Evolutionary conservation across 2,888 invertebrate genomes (phyloP).

Genomic region (Lasioglossum vierecki): DNA sequence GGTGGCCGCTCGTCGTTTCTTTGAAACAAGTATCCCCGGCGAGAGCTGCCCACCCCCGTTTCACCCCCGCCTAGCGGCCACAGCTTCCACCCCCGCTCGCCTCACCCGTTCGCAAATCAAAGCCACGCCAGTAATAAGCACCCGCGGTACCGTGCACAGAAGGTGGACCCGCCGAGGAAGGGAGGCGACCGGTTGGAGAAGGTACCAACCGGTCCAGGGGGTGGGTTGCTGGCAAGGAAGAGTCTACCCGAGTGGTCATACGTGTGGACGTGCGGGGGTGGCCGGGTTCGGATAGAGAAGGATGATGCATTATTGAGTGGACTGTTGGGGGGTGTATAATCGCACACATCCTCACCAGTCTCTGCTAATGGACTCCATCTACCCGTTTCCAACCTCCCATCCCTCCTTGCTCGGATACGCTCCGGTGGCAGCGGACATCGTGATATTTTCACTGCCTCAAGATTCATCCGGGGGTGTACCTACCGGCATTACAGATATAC

Average conservation of each 20-base stretch:
- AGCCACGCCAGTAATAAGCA: slow-evolving; percentile 82
- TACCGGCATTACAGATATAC: slow-evolving; percentile 70
- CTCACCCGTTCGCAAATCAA: slow-evolving; percentile 79
- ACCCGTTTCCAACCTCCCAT: slow-evolving; percentile 67
- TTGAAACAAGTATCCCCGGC: slow-evolving; percentile 71
- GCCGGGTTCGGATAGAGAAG: slow-evolving; percentile 71
- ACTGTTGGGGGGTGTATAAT: slow-evolving; percentile 79
- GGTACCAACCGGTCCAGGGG: slow-evolving; percentile 44
- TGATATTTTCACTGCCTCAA: slow-evolving; percentile 79
- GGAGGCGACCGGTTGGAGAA: slow-evolving; percentile 53
- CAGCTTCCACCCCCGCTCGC: not conserved
- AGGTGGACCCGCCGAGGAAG: slow-evolving; percentile 49
- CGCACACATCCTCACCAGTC: slow-evolving; percentile 79
- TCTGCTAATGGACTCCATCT: slow-evolving; percentile 81
- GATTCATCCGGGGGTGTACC: slow-evolving; percentile 71
- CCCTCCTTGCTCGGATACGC: slow-evolving; percentile 58
- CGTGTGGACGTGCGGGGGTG: slow-evolving; percentile 66
- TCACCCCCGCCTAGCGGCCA: not conserved
- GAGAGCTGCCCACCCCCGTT: slow-evolving; percentile 35
- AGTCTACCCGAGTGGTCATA: slow-evolving; percentile 75
- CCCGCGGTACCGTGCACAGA: slow-evolving; percentile 64
- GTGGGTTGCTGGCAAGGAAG: slow-evolving; percentile 70
- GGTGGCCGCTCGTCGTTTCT: slow-evolving; percentile 64
- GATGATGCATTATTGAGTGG: slow-evolving; percentile 84
- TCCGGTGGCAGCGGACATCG: slow-evolving; percentile 72